Conservation (phyloP, 2,888 invertebrate genomes). For the Torymus texanus region DNA sequence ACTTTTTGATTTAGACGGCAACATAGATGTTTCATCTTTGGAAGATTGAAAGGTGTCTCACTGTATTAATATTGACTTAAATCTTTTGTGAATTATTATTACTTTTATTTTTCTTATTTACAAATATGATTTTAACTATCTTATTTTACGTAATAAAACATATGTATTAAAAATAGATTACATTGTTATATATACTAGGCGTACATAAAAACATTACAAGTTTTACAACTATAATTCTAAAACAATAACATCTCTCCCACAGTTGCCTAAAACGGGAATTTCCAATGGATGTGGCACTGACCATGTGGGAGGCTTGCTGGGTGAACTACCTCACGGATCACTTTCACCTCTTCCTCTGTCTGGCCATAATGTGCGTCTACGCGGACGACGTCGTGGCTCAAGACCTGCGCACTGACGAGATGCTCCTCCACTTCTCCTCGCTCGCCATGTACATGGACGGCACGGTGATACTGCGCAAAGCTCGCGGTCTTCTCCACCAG, state of each 20-base stretch:
- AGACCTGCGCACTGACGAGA: constrained; percentile 93
- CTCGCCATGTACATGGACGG: constrained; percentile 99
- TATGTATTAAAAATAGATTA: too few species aligned
- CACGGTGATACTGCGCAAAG: constrained; percentile 90
- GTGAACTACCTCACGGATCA: constrained; percentile 96
- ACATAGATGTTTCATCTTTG: too few species aligned
- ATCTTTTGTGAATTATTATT: too few species aligned
- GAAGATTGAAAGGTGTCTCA: too few species aligned
- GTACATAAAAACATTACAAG: too few species aligned
- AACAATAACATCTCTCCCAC: constrained; percentile 40
- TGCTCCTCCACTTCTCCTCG: constrained; percentile 95
- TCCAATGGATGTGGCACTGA: constrained; percentile 89
- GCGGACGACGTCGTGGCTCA: constrained; percentile 95
- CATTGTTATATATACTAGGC: too few species aligned
- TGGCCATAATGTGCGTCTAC: constrained; percentile 94
- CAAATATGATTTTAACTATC: too few species aligned
- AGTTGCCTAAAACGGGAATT: constrained; percentile 95
- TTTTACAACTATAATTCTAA: too few species aligned
- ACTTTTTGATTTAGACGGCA: too few species aligned
- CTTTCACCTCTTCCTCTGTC: constrained; percentile 95
- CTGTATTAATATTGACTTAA: too few species aligned
- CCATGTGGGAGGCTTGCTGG: constrained; percentile 99
- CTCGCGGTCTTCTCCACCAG: constrained; percentile 92
- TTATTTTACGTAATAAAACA: too few species aligned
- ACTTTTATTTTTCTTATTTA: too few species aligned